Evolutionary conservation across 2,888 invertebrate genomes (phyloP).

Genomic region (Acholoe squamosa): DNA sequence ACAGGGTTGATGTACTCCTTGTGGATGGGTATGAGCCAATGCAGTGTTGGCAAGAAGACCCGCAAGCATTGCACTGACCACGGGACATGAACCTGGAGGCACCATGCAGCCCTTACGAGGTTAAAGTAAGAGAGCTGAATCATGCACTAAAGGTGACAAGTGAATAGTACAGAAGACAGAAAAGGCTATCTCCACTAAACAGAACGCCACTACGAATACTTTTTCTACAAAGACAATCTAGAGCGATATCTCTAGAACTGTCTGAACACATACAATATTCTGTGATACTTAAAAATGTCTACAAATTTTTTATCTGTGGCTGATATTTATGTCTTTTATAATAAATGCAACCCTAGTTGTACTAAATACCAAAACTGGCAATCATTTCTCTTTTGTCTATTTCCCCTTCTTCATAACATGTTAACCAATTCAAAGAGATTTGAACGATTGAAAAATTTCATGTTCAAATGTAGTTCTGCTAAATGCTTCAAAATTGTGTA

Average conservation of each 20-base stretch:
- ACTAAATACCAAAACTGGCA: slow-evolving; percentile 42
- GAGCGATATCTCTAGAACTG: neutral
- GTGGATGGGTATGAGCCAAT: too few species aligned
- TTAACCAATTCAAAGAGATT: too few species aligned
- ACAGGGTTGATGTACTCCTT: too few species aligned
- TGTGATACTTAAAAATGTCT: neutral
- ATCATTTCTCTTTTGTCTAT: neutral
- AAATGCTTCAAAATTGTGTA: neutral
- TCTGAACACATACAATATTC: neutral
- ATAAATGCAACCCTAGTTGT: neutral
- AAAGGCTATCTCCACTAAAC: slow-evolving; percentile 1
- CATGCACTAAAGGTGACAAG: slow-evolving; percentile 52
- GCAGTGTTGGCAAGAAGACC: too few species aligned
- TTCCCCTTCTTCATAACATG: too few species aligned
- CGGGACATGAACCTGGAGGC: too few species aligned
- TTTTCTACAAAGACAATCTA: neutral
- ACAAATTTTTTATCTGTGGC: neutral
- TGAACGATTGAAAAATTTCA: neutral
- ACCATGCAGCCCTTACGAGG: too few species aligned
- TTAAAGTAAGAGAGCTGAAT: slow-evolving; percentile 22
- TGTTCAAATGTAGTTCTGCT: neutral
- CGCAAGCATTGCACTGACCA: too few species aligned
- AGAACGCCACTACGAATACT: neutral
- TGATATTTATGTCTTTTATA: neutral
- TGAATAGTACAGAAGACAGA: slow-evolving; percentile 26